Base-by-base conservation (phyloP, 1,140 invertebrate species). In the Drosophila nigromelanica region DNA sequence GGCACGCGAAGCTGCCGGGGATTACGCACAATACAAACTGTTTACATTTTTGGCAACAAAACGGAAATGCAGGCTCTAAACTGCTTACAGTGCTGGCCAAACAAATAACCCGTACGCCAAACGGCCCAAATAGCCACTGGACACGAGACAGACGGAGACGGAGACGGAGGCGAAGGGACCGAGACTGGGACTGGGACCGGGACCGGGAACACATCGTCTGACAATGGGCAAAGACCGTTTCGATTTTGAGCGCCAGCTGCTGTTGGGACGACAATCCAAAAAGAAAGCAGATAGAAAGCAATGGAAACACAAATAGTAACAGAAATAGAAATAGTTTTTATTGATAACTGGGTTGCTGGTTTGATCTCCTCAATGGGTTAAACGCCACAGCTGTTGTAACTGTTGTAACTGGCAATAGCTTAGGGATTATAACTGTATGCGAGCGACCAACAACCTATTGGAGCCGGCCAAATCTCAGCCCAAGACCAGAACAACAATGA, bases 381-480 rank as follows among this genome's bases (percentile, higher is more conserved):
- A 87, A 87, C 78, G 78, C 82, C 82, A 81, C 81, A 82, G 80
- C 70, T 87, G 82, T 64, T 59, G 54, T 72, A 59, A 64, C 66
- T 64, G 76, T 85, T 78, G 51, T 77, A 86, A 86, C 73, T 66
- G 80, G 64, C 82, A 87, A 86, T 86, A 82, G 81, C 81, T 89
- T 78, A 82, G 82, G 82, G 82, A 87, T 87, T 87, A 86, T 86
- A 86, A 86, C 82, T 86, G 82, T 86, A 58, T 43, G 43, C 59
- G 42, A 33, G 55, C 55, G n/a, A 33, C 24, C 21, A 68, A 58
- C 52, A 60, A 59, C 48, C 54, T 14, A 63, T 64, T 52, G 58
- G 68, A 61, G 51, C 58, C 50, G 27, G 48, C 30, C 68, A 56
- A 51, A 63, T 55, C 58, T 48, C 40, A 10, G 42, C 33, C 54